Conservation (phyloP, 2,888 invertebrate species). For the Hartigia nigra region DNA sequence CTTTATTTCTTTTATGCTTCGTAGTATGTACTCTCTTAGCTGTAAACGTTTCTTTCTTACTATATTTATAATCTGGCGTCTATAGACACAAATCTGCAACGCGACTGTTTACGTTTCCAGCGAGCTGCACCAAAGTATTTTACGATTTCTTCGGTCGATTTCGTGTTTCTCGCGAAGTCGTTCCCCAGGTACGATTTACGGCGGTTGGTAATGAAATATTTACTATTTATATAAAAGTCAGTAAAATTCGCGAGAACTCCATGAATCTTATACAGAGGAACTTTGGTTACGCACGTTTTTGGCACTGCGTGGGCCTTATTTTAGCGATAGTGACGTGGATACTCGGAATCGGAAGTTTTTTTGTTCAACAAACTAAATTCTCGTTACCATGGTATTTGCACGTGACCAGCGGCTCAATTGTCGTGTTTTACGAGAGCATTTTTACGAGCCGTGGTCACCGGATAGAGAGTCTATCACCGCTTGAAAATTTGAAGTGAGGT, state of each 20-base stretch:
- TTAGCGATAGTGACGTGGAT: conserved; percentile 9
- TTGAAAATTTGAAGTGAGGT: conserved; percentile 38
- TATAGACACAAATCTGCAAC: background rate
- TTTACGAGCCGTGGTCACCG: conserved; percentile 30
- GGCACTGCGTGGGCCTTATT: background rate
- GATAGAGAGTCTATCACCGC: conserved; percentile 33
- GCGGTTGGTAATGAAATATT: background rate
- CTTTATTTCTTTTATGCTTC: background rate
- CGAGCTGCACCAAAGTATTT: background rate
- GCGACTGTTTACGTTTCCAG: background rate
- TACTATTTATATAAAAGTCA: background rate
- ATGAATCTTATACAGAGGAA: background rate
- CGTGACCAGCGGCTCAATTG: conserved; percentile 36
- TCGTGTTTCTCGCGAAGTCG: background rate
- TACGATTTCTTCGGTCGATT: background rate
- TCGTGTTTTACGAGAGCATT: conserved; percentile 37
- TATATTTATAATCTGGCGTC: background rate
- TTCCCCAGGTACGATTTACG: background rate
- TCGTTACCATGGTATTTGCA: conserved; percentile 35
- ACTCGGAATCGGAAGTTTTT: conserved; percentile 20
- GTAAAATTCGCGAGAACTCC: background rate
- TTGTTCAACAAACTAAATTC: conserved; percentile 21
- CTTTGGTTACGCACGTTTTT: background rate
- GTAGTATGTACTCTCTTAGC: background rate
- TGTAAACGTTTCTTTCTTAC: background rate